Evolutionary conservation across 2,888 invertebrate species (phyloP), one percentile per base, ranked within the genome.

Genomic region (Hetaerina titia): DNA sequence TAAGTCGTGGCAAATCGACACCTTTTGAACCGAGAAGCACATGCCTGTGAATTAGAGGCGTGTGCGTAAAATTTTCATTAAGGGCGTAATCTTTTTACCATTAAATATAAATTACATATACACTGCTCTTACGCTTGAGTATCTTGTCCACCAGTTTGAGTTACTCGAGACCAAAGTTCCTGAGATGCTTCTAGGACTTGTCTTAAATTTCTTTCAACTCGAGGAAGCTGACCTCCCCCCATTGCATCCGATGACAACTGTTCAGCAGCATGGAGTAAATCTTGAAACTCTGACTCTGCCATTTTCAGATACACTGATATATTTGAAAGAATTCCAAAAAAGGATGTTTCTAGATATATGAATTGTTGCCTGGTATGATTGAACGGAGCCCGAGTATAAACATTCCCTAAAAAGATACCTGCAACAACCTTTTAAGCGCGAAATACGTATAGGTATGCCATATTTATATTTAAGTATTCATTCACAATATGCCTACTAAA

Each of bases 131-230:
- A 99, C 99, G 99, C 99, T 97, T 99, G 99, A 95, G 99, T 98
- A 96, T 99, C 99, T 96, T 98, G 98, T 60, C 98, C 98, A 95
- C 98, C 98, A 95, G 98, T 98, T 96, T 98, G 97, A 31, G 98
- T 98, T 45, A 99, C 98, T 96, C 98, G 98, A 6, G 98, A 98
- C 97, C 99, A 99, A 69, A 99, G 97, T 96, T 99, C 98, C 96
- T 98, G 98, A 0, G 99, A 99, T 17, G 99, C 99, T 96, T 99
- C 99, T 90, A 99, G 97, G 89, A 99, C 98, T 97, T 99, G 99
- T 22, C 98, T 98, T 95, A 99, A 97, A 95, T 99, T 99, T 95
- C 99, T 97, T 96, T 99, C 99, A 6, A 99, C 98, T 96, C 97
- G 96, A 4, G 97, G 97, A 31, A 95, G 96, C 58, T 97, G 96